A percentile compares a stretch with the other conserved stretches of the same genome.
phyloP scores from a whole-genome alignment of 2,113 vertebrate species.

The Peromyscus maniculatus region DNA sequence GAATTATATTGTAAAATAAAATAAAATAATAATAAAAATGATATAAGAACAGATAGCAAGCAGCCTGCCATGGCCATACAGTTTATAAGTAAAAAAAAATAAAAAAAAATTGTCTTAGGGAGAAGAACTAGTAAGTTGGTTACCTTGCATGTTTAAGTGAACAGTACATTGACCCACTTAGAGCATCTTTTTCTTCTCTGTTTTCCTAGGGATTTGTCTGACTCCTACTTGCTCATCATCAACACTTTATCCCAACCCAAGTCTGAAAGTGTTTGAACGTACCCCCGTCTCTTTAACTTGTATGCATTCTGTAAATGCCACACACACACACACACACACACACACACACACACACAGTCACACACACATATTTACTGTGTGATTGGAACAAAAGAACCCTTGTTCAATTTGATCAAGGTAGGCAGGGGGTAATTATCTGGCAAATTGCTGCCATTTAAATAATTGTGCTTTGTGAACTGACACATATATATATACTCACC shows the following conservation, averaged over 20 bases:
- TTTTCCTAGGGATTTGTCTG: neutral
- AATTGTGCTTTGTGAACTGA: neutral
- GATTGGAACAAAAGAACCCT: neutral
- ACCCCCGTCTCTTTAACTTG: neutral
- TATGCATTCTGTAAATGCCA: neutral
- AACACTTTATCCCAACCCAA: neutral
- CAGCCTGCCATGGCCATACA: no score
- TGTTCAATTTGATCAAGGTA: neutral
- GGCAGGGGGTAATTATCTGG: neutral
- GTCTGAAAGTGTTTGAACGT: neutral
- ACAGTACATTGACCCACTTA: neutral
- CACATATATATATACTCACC: neutral
- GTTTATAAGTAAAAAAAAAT: no score
- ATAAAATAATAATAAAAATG: no score
- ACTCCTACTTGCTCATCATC: neutral
- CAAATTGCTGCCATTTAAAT: neutral
- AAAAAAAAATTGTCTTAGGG: neutral
- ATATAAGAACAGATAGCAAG: no score
- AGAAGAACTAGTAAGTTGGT: neutral
- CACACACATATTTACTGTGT: neutral
- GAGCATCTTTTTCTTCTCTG: neutral
- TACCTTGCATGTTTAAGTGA: neutral
- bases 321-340: neutral
- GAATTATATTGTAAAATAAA: no score
- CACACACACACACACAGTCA: no score